phyloP scores from a whole-genome alignment of 1,140 invertebrate species.

The Drosophila kikkawai region DNA sequence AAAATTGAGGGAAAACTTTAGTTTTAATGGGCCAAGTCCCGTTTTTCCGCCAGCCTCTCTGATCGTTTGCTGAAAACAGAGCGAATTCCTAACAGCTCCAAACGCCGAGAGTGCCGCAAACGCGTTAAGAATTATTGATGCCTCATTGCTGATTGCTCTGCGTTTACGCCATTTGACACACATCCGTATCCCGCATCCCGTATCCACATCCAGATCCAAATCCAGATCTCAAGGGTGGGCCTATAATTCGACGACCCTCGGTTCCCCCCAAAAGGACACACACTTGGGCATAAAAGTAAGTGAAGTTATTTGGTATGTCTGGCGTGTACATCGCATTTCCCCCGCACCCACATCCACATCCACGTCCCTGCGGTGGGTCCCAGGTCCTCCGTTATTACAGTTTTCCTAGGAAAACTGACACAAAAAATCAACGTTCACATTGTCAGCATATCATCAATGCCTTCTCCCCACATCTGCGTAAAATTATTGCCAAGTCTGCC shows the following conservation, averaged over 20 bases:
- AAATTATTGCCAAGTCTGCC: conserved; percentile 46
- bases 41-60: conserved; percentile 11
- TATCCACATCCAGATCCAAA: neutral
- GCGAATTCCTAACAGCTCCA: conserved; percentile 21
- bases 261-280: conserved; percentile 19
- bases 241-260: conserved; percentile 1
- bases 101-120: conserved; percentile 47
- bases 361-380: neutral
- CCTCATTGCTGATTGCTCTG: conserved; percentile 79
- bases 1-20: conserved; percentile 67
- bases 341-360: neutral
- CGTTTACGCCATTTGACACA: conserved; percentile 77
- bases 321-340: conserved; percentile 54
- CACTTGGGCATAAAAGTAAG: conserved; percentile 61
- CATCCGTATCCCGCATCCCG: conserved; percentile 23
- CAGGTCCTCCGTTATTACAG: conserved; percentile 51
- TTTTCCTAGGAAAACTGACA: conserved; percentile 30
- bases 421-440: conserved; percentile 71
- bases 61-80: conserved; percentile 20
- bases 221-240: conserved; percentile 1
- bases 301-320: conserved; percentile 80
- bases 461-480: conserved; percentile 20
- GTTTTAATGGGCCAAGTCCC: conserved; percentile 65
- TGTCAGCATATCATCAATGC: conserved; percentile 79
- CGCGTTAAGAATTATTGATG: conserved; percentile 80